These are phyloP conservation scores for Balaenoptera acutorostrata DNA, from an alignment of 2,113 vertebrate genomes.

Conservation along the genomic window DNA sequence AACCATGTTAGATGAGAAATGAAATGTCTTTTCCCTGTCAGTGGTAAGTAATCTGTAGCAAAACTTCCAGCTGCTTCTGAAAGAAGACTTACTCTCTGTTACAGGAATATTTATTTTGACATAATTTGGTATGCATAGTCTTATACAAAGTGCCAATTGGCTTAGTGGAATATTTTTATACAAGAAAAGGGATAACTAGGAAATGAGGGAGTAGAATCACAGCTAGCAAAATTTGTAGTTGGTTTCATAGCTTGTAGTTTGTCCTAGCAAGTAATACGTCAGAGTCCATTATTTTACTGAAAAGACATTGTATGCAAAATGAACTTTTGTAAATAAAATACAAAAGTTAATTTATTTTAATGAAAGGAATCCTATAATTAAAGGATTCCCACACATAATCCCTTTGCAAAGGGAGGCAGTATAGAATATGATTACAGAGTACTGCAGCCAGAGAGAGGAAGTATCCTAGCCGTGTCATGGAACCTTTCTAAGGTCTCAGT, in stretches of 20 bases:
- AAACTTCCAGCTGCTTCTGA: neutral
- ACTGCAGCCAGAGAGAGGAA: neutral
- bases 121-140: neutral
- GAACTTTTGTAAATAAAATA: constrained; percentile 12
- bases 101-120: neutral
- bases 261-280: neutral
- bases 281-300: neutral
- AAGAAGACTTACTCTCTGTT: neutral
- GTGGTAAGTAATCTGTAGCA: neutral
- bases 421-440: neutral
- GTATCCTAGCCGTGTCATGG: neutral
- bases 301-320: neutral
- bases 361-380: neutral
- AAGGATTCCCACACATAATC: neutral
- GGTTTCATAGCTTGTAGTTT: neutral
- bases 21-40: neutral
- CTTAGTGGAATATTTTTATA: neutral
- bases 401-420: neutral
- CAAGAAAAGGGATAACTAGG: neutral
- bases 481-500: neutral
- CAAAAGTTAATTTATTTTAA: constrained; percentile 21
- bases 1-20: neutral
- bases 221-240: neutral
- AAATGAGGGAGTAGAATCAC: neutral
- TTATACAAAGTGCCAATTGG: neutral